Conservation (phyloP, 2,113 vertebrate species). For the Colistium nudipinnis region DNA sequence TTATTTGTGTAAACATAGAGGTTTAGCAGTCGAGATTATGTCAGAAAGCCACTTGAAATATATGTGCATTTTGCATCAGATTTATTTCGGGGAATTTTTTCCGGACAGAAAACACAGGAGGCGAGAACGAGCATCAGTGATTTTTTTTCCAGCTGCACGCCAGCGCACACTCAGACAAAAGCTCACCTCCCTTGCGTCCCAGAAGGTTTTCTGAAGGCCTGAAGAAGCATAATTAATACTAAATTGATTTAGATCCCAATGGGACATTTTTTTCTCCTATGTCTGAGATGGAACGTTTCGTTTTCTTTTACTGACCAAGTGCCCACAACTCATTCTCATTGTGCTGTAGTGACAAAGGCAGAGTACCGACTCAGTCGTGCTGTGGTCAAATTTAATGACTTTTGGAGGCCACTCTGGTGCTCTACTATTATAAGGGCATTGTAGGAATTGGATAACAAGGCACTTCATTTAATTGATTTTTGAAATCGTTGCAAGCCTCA, state of each 20-base stretch:
- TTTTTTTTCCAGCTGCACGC: constrained; percentile 39
- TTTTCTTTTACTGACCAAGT: constrained; percentile 54
- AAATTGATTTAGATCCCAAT: constrained; percentile 71
- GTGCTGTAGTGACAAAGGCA: constrained; percentile 60
- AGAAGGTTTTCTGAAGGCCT: constrained; percentile 70
- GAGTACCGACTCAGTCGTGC: constrained; percentile 54
- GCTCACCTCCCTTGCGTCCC: constrained; percentile 50
- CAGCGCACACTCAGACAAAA: constrained; percentile 60
- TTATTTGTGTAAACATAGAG: background rate
- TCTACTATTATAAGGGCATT: constrained; percentile 56
- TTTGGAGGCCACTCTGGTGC: constrained; percentile 58
- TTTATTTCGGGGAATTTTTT: background rate
- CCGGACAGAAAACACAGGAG: background rate
- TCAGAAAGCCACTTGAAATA: background rate
- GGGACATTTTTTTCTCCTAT: constrained; percentile 43
- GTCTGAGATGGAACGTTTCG: constrained; percentile 38
- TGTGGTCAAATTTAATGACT: constrained; percentile 71
- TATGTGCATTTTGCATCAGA: background rate
- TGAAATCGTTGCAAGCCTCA: constrained; percentile 45
- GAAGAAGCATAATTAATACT: constrained; percentile 78
- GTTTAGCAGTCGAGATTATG: background rate
- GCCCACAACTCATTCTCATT: constrained; percentile 45
- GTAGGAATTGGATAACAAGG: constrained; percentile 63
- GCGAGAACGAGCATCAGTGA: constrained; percentile 10
- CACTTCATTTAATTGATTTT: constrained; percentile 72